Evolutionary conservation across 2,113 vertebrate genomes (phyloP).

Genomic region (Eulemur macaco): DNA sequence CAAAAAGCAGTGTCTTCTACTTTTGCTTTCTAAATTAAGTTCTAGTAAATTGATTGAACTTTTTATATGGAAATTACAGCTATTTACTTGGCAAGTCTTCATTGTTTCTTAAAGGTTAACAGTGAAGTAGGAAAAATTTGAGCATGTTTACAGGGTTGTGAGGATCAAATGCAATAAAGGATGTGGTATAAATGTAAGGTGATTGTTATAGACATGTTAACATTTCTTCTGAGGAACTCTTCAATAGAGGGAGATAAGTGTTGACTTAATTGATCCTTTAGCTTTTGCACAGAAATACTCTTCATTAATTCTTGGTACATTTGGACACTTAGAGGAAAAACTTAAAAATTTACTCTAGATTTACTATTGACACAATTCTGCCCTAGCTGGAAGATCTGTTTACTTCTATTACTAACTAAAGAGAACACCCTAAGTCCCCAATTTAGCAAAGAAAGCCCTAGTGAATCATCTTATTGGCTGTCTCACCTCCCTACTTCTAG

Average conservation of each 20-base stretch:
- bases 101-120: background rate
- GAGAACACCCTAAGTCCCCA: background rate
- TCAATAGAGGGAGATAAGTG: background rate
- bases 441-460: background rate
- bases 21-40: conserved; percentile 22
- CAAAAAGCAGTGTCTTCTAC: background rate
- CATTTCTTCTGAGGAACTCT: conserved; percentile 4
- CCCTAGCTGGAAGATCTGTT: background rate
- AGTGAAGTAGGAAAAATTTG: background rate
- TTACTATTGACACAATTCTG: conserved; percentile 4
- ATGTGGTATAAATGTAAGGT: background rate
- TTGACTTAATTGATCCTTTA: background rate
- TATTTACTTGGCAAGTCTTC: background rate
- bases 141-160: background rate
- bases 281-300: conserved; percentile 1
- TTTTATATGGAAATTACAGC: background rate
- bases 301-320: conserved; percentile 8
- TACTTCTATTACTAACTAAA: background rate
- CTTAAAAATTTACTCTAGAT: background rate
- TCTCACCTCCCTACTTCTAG: background rate
- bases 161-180: background rate
- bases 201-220: background rate
- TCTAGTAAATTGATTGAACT: background rate
- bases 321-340: background rate
- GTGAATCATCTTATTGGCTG: background rate